Base-by-base conservation (phyloP, 1,140 invertebrate genomes). In the Belonocnema kinseyi region DNA sequence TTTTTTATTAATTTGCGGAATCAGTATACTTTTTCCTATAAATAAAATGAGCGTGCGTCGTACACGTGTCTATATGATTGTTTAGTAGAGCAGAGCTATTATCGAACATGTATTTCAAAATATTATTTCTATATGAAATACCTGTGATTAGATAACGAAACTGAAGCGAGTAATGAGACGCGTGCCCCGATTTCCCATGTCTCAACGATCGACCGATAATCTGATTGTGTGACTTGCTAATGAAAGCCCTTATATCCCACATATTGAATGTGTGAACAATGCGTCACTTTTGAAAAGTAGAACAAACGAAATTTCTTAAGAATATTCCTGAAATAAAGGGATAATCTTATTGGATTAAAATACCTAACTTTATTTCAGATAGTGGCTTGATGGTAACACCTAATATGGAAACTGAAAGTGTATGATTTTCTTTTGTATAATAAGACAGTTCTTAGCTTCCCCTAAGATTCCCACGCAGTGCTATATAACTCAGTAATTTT, bases 401-500 rank as follows among this genome's bases (percentile, higher is more conserved):
- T 54, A 26, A 26, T 12, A 58, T 21, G 17, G 5, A 58, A 58
- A 58, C 19, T 26, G 12, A 58, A 58, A 58, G 56, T 58, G 19
- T 13, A 58, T 5, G 17, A 16, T 66, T 66, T n/a, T n/a, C n/a
- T 66, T n/a, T 8, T 33, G 56, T 33, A 13, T 21, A 61, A 61
- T 3, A 16, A 61, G 13, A 33, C 13, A 33, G 21, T 33, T 21
- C 5, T n/a, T 46, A 46, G 40, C 40, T 46, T 46, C 1, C 33
- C 40, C 21, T 66, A 1, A 26, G 16, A 66, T 66, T 66, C 58
- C 12, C 58, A 66, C n/a, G n/a, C 16, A 66, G 13, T 66, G 21
- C 21, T 40, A 3, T 14, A 66, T 12, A 66, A 66, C 3, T 40
- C 61, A 66, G 61, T 66, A 66, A 66, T 66, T 46, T 66, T 66